Evolutionary conservation across 2,113 vertebrate species (phyloP).

Genomic region (Microtus richardsoni): DNA sequence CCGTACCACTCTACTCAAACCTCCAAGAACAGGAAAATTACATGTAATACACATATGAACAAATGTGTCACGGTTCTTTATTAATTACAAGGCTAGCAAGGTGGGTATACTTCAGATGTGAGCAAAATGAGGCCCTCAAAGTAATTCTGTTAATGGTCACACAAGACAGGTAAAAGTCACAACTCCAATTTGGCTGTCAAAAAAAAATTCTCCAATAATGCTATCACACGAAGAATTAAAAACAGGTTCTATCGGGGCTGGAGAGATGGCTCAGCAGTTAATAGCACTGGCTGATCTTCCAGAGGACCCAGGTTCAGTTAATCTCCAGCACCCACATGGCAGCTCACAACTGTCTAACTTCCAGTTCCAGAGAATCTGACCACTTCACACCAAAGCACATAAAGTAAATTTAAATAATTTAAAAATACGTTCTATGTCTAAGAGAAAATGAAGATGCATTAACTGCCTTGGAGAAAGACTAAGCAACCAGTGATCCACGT

Average conservation of each 20-base stretch:
- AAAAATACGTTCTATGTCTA: neutral
- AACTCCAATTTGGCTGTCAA: neutral
- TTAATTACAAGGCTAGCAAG: neutral
- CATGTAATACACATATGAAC: neutral
- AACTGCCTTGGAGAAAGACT: neutral
- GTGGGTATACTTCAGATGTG: neutral
- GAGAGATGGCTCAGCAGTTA: neutral
- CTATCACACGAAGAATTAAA: neutral
- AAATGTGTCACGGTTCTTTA: neutral
- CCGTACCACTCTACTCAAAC: neutral
- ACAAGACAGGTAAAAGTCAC: neutral
- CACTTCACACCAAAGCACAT: neutral
- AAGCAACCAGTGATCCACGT: neutral
- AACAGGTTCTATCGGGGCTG: neutral
- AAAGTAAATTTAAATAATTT: neutral
- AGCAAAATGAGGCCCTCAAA: constrained; percentile 33
- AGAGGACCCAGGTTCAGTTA: neutral
- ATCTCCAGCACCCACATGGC: neutral
- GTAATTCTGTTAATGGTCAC: neutral
- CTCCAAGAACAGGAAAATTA: neutral
- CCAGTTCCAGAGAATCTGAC: neutral
- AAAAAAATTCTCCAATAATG: neutral
- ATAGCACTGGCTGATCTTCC: neutral
- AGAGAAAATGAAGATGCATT: neutral
- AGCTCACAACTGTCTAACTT: neutral